A percentile compares a stretch with the other conserved stretches of the same genome.
These are phyloP conservation scores for Rhagologus leucostigma DNA, from an alignment of 2,113 vertebrate genomes.

Conservation along the genomic window DNA sequence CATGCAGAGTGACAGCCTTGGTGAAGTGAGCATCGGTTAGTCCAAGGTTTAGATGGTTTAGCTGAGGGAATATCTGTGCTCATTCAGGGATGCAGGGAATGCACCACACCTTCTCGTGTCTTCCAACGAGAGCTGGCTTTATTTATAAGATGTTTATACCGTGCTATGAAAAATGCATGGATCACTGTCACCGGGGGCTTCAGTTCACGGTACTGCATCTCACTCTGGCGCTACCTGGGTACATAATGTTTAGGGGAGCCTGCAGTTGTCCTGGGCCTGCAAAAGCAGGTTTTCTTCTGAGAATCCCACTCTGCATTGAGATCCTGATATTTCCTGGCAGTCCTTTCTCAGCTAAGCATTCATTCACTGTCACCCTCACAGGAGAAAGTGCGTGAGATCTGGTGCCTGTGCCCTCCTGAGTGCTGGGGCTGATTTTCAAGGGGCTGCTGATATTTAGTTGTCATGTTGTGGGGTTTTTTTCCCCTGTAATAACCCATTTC, in stretches of 20 bases:
- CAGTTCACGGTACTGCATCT: background rate
- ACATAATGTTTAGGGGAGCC: background rate
- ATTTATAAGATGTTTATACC: background rate
- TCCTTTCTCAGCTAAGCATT: background rate
- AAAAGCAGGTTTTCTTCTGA: background rate
- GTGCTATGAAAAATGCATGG: background rate
- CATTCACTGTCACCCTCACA: background rate
- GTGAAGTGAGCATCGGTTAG: background rate
- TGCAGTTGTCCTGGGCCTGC: background rate
- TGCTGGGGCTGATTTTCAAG: background rate
- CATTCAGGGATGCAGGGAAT: background rate
- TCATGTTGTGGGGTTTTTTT: fast-evolving
- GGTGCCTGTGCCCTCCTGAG: background rate
- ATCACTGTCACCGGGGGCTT: background rate
- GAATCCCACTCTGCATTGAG: background rate
- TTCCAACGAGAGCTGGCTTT: background rate
- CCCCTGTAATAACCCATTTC: background rate
- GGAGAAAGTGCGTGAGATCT: background rate
- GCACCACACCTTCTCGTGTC: background rate
- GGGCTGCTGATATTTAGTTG: background rate
- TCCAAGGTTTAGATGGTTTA: background rate
- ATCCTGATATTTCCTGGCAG: background rate
- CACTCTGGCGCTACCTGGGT: background rate
- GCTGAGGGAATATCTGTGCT: background rate
- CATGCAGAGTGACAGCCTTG: background rate